Base-by-base conservation (phyloP, 2,888 invertebrate species). In the Philereme transversata region DNA sequence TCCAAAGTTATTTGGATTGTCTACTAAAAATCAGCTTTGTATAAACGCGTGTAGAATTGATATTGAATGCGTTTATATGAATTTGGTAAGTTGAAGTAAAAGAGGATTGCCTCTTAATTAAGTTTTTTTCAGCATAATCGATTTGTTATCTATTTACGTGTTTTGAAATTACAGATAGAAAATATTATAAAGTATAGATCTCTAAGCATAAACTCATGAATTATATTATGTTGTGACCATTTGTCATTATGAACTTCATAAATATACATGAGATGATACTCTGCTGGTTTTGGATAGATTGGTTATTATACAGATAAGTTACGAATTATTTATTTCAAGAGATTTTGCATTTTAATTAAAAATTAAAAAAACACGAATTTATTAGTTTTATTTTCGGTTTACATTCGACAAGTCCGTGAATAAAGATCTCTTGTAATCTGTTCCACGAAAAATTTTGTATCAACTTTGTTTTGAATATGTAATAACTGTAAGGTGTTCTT, bases 1-100 rank as follows among this genome's bases (percentile, higher is more conserved):
- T 11, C n/a, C 4, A 5, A 10, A 6, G 45, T 22, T 5, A 45
- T 11, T 22, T 4, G 45, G 45, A 45, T 45, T 22, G 10, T 22
- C 22, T 22, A 22, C 4, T 22, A 6, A 5, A 10, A 10, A 22
- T 45, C 33, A 22, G 35, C 77, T 77, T 81, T 82, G 80, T 82
- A 82, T 22, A 79, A 44, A 78, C 38, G 77, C 76, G 60, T 62
- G 64, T 44, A 36, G 34, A 38, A 40, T 45, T 44, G 55, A 11
- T 45, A 5, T 45, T 22, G 10, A 11, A 6, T 44, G 6, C 5
- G 7, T 38, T 38, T 38, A 38, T 38, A 22, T 22, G 22, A 41
- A 7, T 8, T 44, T 6, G 45, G 3, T 6, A 22, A 45, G 22
- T 6, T 8, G n/a, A 45, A 5, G 5, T 7, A 22, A 22, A 45